Percentiles rank a stretch among this genome's conserved stretches.
These are phyloP conservation scores for Campylomormyrus tamandua DNA, from an alignment of 2,113 vertebrate genomes.

Conservation along the genomic window DNA sequence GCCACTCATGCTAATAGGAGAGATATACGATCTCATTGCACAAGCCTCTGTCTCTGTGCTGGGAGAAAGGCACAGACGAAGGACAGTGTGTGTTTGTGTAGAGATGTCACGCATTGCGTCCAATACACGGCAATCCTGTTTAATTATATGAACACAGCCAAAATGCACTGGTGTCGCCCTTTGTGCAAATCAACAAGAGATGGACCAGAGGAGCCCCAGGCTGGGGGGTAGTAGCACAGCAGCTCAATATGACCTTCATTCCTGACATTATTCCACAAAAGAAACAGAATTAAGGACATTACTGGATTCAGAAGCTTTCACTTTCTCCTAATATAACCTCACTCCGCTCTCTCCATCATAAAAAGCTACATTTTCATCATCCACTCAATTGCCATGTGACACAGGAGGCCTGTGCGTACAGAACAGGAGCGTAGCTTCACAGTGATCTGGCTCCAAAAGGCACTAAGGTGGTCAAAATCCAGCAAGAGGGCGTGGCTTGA, in stretches of 20 bases:
- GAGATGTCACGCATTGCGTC: neutral
- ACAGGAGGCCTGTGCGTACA: neutral
- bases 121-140: conserved; percentile 3
- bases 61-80: neutral
- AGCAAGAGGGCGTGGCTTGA: neutral
- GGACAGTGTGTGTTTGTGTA: neutral
- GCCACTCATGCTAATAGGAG: neutral
- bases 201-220: neutral
- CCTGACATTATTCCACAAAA: neutral
- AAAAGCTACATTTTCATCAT: neutral
- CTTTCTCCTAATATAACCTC: neutral
- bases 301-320: neutral
- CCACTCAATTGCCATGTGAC: neutral
- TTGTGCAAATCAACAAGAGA: conserved; percentile 31
- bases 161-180: conserved; percentile 22
- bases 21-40: neutral
- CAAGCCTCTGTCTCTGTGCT: neutral
- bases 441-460: neutral
- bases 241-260: neutral
- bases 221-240: neutral
- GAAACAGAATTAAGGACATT: neutral
- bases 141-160: conserved; percentile 29
- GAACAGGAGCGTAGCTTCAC: neutral
- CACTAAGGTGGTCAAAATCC: neutral
- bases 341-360: neutral